Evolutionary conservation across 2,113 vertebrate genomes (phyloP), one percentile per base, ranked within the genome.

Genomic region (Gambusia affinis): DNA sequence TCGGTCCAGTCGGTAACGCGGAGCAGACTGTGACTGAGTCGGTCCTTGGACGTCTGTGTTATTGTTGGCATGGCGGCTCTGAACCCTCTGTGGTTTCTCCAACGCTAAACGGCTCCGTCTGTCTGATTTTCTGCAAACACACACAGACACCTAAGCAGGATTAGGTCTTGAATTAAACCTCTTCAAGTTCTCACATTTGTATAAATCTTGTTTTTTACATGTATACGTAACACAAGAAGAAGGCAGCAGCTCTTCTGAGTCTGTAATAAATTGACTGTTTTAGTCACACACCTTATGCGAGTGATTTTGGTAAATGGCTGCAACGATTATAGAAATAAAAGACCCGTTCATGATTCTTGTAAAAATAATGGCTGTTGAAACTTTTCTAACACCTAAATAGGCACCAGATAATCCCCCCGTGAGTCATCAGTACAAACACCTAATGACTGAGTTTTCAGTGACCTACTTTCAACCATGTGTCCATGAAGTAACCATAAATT

Each of bases 11-110:
- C 74, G 78, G 87, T 86, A 87, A 91, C 64, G 80, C 71, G n/a
- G 75, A 74, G 37, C 91, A 94, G 93, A 94, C 95, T 91, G 88
- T 95, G 94, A 95, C 92, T 95, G 93, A 95, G 91, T 90, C 91
- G 87, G 76, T 79, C 84, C 76, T 72, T 78, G 78, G 47, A 73
- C 35, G 91, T 90, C 87, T 87, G 91, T 72, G 92, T 96, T 95
- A 92, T 91, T 95, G 86, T 96, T 96, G 95, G 95, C 94, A 68
- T 83, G 80, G 44, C 82, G 80, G 85, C 72, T 71, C 80, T 61
- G 66, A 78, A 67, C 24, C 64, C 76, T 74, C 64, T 66, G 75
- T 62, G 64, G 68, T 0, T 71, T 78, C 81, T 76, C 42, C 8
- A 76, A 81, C 82, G 69, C 82, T 85, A 78, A 79, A 88, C 89